Percentiles rank a stretch among this genome's conserved stretches.
Conservation (phyloP, 2,113 vertebrate species). For the Solea senegalensis region DNA sequence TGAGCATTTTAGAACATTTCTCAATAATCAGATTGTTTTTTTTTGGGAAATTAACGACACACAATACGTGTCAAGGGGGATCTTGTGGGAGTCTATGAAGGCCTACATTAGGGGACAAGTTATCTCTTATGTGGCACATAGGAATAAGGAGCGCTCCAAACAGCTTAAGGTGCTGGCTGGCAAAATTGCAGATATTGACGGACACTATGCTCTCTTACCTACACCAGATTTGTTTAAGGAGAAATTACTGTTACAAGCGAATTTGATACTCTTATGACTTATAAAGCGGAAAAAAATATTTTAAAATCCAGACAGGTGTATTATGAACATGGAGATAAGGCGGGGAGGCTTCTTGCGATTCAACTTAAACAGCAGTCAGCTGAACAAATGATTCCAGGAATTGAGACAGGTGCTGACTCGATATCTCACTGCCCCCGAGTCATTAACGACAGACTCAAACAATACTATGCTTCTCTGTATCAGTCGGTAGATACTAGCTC, state of each 20-base stretch:
- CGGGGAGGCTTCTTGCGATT: not conserved
- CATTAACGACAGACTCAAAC: not conserved
- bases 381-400: not conserved
- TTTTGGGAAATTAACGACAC: not conserved
- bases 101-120: too few species aligned
- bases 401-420: not conserved
- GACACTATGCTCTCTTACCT: not conserved
- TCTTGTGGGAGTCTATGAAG: constrained; percentile 7
- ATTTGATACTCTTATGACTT: not conserved
- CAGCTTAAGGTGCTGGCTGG: not conserved
- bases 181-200: not conserved
- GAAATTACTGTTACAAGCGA: not conserved
- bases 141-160: not conserved
- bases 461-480: not conserved
- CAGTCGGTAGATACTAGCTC: not conserved
- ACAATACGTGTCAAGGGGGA: not conserved
- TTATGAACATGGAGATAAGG: not conserved
- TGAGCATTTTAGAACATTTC: constrained; percentile 1
- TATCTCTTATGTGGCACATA: not conserved
- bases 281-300: not conserved
- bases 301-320: not conserved
- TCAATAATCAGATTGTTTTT: not conserved
- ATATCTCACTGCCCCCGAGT: not conserved
- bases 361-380: not conserved
- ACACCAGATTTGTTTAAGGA: not conserved